Conservation (phyloP, 2,113 vertebrate genomes). For the Smithornis capensis region DNA sequence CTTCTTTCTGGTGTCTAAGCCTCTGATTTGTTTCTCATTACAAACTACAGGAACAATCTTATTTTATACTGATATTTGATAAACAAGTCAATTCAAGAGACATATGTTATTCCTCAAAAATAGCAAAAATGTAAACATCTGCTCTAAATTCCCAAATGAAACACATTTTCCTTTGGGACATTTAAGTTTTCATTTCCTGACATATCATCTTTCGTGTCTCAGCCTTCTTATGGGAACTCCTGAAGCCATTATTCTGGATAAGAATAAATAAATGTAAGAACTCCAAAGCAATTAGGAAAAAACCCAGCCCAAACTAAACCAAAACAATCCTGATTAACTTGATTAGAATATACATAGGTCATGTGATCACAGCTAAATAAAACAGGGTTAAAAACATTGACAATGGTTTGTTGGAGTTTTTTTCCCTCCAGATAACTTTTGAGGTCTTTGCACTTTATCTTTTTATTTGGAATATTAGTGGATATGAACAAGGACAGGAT, state of each 20-base stretch:
- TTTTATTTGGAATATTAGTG: background rate
- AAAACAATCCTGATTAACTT: background rate
- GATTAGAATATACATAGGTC: background rate
- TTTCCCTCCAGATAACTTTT: background rate
- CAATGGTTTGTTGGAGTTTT: accelerated
- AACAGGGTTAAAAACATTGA: background rate
- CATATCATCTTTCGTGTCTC: slow-evolving; percentile 29
- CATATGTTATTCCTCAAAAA: slow-evolving; percentile 17
- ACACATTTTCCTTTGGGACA: slow-evolving; percentile 23
- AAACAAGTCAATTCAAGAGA: slow-evolving; percentile 50
- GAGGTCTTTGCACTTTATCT: background rate
- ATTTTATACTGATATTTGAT: background rate
- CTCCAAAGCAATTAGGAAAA: background rate
- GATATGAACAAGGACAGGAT: background rate
- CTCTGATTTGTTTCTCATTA: background rate
- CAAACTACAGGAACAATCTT: background rate
- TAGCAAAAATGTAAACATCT: slow-evolving; percentile 52
- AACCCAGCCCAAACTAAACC: background rate
- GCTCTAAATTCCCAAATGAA: slow-evolving; percentile 36
- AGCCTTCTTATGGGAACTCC: slow-evolving; percentile 35
- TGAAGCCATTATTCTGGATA: slow-evolving; percentile 16
- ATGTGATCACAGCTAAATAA: background rate
- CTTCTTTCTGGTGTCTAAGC: background rate
- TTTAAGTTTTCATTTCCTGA: slow-evolving; percentile 63
- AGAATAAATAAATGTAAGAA: slow-evolving; percentile 41